Conservation (phyloP, 2,113 vertebrate species). For the Sphaerodactylus townsendi region DNA sequence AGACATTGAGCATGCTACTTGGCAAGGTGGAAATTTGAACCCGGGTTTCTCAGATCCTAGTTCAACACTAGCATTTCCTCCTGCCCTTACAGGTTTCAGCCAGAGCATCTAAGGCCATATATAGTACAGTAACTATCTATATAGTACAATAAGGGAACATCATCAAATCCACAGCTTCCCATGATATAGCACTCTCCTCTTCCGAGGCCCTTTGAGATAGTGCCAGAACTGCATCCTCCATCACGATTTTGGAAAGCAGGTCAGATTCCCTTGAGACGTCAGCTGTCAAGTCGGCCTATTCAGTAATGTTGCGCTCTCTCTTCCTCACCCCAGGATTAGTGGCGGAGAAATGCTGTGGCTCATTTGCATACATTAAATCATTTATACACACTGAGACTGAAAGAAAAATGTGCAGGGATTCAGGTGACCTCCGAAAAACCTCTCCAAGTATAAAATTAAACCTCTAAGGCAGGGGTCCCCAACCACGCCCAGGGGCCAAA, state of each 20-base stretch:
- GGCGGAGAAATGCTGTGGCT: neutral
- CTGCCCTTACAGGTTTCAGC: neutral
- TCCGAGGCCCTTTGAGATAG: neutral
- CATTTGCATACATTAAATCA: neutral
- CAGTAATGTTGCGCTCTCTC: too few species aligned
- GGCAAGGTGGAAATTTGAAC: too few species aligned
- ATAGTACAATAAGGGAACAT: too few species aligned
- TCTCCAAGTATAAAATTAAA: neutral
- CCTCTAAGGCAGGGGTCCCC: too few species aligned
- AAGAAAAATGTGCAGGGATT: neutral
- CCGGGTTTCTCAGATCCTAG: too few species aligned
- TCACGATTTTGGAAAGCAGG: neutral
- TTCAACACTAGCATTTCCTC: neutral
- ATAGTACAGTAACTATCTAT: neutral
- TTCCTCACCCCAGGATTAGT: neutral
- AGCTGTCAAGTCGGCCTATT: neutral
- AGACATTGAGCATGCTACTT: too few species aligned
- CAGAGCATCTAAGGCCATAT: neutral
- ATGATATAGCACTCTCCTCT: too few species aligned
- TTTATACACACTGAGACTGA: neutral
- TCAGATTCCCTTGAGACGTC: neutral
- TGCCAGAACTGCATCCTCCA: neutral
- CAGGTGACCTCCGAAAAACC: neutral
- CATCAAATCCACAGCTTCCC: neutral
- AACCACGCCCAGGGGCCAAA: too few species aligned